A percentile compares a stretch with the other conserved stretches of the same genome.
Conservation (phyloP, 2,113 vertebrate species). For the Rhadina sibilatrix region DNA sequence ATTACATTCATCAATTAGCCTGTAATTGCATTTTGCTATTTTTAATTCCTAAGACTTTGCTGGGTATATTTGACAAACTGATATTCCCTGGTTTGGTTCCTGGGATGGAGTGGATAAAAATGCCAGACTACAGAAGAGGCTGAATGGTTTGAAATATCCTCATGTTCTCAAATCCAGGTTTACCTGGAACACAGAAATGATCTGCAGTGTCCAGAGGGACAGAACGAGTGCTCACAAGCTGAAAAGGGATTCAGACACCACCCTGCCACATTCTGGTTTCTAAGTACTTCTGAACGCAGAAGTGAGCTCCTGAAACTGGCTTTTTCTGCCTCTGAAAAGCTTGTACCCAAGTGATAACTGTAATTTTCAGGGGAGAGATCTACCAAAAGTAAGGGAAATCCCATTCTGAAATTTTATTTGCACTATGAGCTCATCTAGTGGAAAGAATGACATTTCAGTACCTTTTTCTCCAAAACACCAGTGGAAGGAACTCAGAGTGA, state of each 20-base stretch:
- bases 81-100: background rate
- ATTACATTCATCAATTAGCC: slow-evolving; percentile 52
- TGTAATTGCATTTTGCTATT: slow-evolving; percentile 26
- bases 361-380: background rate
- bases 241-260: background rate
- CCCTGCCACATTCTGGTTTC: background rate
- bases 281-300: background rate
- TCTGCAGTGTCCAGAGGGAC: background rate
- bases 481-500: background rate
- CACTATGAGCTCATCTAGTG: background rate
- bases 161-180: background rate
- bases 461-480: background rate
- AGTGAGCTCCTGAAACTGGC: background rate
- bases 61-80: background rate
- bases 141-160: background rate
- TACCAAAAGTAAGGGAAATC: background rate
- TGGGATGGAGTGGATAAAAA: background rate
- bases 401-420: background rate
- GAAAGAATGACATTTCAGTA: background rate
- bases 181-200: background rate
- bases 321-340: background rate
- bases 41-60: slow-evolving; percentile 21
- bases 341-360: background rate
- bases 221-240: background rate
- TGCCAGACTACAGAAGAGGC: background rate